Evolutionary conservation across 2,888 invertebrate genomes (phyloP).

Genomic region (Leucophenga montana): DNA sequence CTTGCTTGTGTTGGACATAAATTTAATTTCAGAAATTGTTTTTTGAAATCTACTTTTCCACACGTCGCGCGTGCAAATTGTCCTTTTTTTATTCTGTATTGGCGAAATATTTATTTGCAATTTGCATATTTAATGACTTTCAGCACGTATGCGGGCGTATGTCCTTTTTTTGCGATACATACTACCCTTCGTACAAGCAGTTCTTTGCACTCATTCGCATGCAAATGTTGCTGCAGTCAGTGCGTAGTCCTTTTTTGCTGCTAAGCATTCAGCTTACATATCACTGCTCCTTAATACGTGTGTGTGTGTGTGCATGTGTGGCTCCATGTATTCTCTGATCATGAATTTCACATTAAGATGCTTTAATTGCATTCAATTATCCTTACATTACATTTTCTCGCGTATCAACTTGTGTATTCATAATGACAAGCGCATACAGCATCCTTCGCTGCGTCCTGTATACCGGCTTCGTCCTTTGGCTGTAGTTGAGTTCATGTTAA

Average conservation of each 20-base stretch:
- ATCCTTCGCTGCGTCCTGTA: background rate
- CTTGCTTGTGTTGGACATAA: constrained; percentile 47
- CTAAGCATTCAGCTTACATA: background rate
- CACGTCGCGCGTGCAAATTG: constrained; percentile 44
- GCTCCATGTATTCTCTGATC: constrained; percentile 24
- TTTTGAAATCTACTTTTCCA: constrained; percentile 29
- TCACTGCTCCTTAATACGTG: too few relatives aligned
- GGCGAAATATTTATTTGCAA: constrained; percentile 60
- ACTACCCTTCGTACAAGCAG: background rate
- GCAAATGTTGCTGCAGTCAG: constrained; percentile 55
- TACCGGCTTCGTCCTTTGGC: background rate
- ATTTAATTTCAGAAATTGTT: constrained; percentile 63
- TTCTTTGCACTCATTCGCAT: too few relatives aligned
- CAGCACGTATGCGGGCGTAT: constrained; percentile 41
- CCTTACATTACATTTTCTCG: constrained; percentile 44
- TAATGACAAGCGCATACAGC: constrained; percentile 10
- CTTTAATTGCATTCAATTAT: constrained; percentile 69
- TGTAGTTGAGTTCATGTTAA: background rate
- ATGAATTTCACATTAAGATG: constrained; percentile 64
- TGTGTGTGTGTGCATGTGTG: too few relatives aligned
- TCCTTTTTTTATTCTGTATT: constrained; percentile 42
- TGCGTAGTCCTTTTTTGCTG: constrained; percentile 19
- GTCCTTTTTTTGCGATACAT: constrained; percentile 32
- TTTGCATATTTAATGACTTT: constrained; percentile 68
- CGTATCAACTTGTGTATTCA: constrained; percentile 27